phyloP scores from a whole-genome alignment of 2,888 invertebrate genomes.

The Oxyteleia sp. region DNA sequence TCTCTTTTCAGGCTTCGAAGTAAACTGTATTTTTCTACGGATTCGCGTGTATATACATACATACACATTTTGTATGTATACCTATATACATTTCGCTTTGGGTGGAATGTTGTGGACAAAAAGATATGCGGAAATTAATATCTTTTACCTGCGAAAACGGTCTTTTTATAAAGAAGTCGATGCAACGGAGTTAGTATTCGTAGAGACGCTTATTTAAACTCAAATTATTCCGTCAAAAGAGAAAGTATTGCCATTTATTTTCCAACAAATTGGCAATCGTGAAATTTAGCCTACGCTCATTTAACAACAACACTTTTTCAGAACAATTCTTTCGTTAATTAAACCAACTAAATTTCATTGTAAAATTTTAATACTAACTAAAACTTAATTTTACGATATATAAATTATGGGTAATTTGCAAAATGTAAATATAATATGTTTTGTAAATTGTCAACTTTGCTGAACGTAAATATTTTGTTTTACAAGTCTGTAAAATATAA shows the following conservation, averaged over 20 bases:
- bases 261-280: constrained; percentile 34
- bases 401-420: too few species aligned
- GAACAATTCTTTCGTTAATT: too few species aligned
- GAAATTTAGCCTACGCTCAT: constrained; percentile 7
- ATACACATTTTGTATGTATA: constrained; percentile 2
- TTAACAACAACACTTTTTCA: too few species aligned
- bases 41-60: constrained; percentile 7
- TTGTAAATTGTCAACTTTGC: too few species aligned
- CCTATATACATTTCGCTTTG: constrained; percentile 21
- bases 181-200: constrained; percentile 25
- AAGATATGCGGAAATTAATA: constrained; percentile 61
- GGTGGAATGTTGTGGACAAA: constrained; percentile 36
- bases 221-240: constrained; percentile 47
- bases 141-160: constrained; percentile 46
- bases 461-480: too few species aligned
- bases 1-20: constrained; percentile 32
- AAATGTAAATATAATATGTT: too few species aligned
- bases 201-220: constrained; percentile 40
- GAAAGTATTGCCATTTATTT: constrained; percentile 42
- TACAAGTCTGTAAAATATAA: too few species aligned
- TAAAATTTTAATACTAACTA: too few species aligned
- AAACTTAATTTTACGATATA: too few species aligned
- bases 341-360: too few species aligned
- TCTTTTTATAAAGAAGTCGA: constrained; percentile 40
- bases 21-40: constrained; percentile 40